Conservation (phyloP, 2,113 vertebrate species). For the Gopherus flavomarginatus region DNA sequence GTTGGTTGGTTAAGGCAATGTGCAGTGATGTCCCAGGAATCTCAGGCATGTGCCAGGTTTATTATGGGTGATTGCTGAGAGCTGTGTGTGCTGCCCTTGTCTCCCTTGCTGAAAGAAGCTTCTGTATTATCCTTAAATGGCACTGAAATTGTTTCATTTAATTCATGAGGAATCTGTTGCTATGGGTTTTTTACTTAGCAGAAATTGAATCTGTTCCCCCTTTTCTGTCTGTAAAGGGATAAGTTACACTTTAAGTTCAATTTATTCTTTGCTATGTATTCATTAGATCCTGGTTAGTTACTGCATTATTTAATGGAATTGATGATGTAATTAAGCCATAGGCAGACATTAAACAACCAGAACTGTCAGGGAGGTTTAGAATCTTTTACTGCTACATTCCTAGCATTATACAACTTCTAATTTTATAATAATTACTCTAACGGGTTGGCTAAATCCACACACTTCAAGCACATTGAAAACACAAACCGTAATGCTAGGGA, state of each 20-base stretch:
- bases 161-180: neutral
- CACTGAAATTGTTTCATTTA: neutral
- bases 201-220: neutral
- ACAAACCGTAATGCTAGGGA: rapidly evolving
- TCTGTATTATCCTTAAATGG: neutral
- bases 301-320: conserved; percentile 21
- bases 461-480: rapidly evolving
- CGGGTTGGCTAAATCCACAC: rapidly evolving
- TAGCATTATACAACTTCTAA: neutral
- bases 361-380: conserved; percentile 46
- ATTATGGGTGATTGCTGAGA: neutral
- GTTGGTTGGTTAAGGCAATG: neutral
- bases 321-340: conserved; percentile 19
- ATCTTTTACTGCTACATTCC: conserved; percentile 21
- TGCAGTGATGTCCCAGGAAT: neutral
- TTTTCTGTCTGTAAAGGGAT: neutral
- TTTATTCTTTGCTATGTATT: conserved; percentile 28
- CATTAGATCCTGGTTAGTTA: conserved; percentile 40
- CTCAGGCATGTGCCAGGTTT: neutral
- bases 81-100: neutral
- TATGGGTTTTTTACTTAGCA: neutral
- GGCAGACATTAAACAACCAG: conserved; percentile 49
- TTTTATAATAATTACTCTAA: neutral
- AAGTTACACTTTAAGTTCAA: neutral
- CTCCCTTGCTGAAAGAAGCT: neutral